These are phyloP conservation scores for Carterocephalus palaemon DNA, from an alignment of 2,888 invertebrate species.

Conservation along the genomic window DNA sequence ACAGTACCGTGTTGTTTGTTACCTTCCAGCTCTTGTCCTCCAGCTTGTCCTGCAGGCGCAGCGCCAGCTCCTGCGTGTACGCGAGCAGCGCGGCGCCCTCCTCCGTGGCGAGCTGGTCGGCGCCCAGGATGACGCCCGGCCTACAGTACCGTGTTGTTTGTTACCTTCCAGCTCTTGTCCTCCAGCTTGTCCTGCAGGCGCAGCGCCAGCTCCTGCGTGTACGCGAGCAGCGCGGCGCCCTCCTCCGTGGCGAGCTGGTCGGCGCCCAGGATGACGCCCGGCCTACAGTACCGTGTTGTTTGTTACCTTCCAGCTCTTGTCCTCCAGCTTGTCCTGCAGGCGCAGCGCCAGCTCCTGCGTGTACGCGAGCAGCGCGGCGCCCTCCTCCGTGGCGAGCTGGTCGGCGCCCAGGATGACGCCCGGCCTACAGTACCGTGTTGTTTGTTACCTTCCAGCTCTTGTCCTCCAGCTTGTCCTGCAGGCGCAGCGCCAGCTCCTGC, in stretches of 20 bases:
- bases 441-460: no score
- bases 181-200: constrained; percentile 79
- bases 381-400: no score
- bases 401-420: no score
- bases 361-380: constrained; percentile 85
- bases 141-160: constrained; percentile 71
- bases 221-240: constrained; percentile 83
- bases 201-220: constrained; percentile 71
- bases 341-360: constrained; percentile 68
- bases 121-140: constrained; percentile 95
- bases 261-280: constrained; percentile 94
- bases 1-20: constrained; percentile 80
- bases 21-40: constrained; percentile 74
- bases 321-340: no score
- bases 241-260: constrained; percentile 88
- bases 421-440: no score
- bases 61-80: constrained; percentile 68
- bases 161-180: constrained; percentile 81
- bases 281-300: no score
- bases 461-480: no score
- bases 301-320: constrained; percentile 87
- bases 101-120: constrained; percentile 86
- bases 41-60: constrained; percentile 80
- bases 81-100: constrained; percentile 86
- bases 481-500: no score